Evolutionary conservation across 2,113 vertebrate genomes (phyloP), one percentile per base, ranked within the genome.

Genomic region (Meles meles): DNA sequence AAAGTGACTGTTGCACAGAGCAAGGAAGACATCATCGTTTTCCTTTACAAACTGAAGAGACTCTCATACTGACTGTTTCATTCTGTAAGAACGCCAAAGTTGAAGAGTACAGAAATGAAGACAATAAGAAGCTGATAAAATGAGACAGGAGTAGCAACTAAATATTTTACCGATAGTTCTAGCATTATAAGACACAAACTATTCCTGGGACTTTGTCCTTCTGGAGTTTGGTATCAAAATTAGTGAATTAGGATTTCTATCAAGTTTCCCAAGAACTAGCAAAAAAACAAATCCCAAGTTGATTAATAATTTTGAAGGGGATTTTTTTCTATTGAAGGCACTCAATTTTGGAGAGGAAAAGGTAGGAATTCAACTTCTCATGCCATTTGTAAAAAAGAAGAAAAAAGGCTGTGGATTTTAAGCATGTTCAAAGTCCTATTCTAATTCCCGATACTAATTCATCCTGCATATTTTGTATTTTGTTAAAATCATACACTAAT

Each of bases 271-370:
- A 11, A 52, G 17, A 95, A 96, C 9, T 25, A 96, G 71, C 55
- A 79, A 95, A 95, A 95, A 83, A 29, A 81, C 2, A 97, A 93
- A 67, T 67, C 15, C 44, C 88, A 93, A 93, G 34, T 65, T 94
- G 86, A 92, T 77, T 69, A 57, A 37, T 47, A 96, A 92, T 69
- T 95, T 85, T 77, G 59, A 86, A 96, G 20, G n/a, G 39, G 57
- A 83, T 72, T 74, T 91, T 84, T 29, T 21, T 12, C 79, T 72
- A 83, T 25, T 71, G 44, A 92, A 31, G 37, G 63, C 44, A 88
- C 3, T 23, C 84, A 20, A 63, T 8, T 90, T 42, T 63, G 47
- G 59, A 44, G 15, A 77, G 18, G 13, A 69, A 81, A 81, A 69
- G 25, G 8, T 17, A 71, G 37, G 15, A 23, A 86, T 57, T 69